These are phyloP conservation scores for Conomelus anceps DNA, from an alignment of 2,888 invertebrate genomes.

Conservation along the genomic window DNA sequence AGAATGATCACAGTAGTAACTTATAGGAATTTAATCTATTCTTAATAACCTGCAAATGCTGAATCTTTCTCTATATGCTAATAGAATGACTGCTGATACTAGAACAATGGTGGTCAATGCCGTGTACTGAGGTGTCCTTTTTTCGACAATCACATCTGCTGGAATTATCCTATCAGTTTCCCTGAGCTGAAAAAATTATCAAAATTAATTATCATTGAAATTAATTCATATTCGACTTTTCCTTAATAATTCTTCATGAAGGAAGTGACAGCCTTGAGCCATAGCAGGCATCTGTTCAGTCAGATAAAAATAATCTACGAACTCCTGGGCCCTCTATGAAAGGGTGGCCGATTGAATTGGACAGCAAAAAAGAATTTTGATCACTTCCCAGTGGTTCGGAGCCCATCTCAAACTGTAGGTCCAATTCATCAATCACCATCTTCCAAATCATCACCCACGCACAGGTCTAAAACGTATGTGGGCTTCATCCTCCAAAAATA, in stretches of 20 bases:
- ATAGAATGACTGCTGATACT: neutral
- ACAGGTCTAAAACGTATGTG: too few species aligned
- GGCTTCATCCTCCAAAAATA: too few species aligned
- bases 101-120: neutral
- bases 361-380: too few species aligned
- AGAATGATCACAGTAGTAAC: neutral
- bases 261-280: too few species aligned
- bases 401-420: too few species aligned
- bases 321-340: too few species aligned
- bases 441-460: too few species aligned
- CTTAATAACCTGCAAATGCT: neutral
- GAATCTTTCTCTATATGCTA: neutral
- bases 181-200: slow-evolving; percentile 18
- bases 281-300: too few species aligned
- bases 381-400: too few species aligned
- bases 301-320: too few species aligned
- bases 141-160: slow-evolving; percentile 21
- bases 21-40: neutral
- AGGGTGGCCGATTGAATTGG: too few species aligned
- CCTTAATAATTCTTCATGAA: neutral
- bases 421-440: too few species aligned
- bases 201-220: neutral
- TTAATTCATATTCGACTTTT: neutral
- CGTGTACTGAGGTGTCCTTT: slow-evolving; percentile 27
- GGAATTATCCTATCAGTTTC: slow-evolving; percentile 22